phyloP scores from a whole-genome alignment of 2,797 vertebrate genomes.

The Aerospiza tachiro region DNA sequence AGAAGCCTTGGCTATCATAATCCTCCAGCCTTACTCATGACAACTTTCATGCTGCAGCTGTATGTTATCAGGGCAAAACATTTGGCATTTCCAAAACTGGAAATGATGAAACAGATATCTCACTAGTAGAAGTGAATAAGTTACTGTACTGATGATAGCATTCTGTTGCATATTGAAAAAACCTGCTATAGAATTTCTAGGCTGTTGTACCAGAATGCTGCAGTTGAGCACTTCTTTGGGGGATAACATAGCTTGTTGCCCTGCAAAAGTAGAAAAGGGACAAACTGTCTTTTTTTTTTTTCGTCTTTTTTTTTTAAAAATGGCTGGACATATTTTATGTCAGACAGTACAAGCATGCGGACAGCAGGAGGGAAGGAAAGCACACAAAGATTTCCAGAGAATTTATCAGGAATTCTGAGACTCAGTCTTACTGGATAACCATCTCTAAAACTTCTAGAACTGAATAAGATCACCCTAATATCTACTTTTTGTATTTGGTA shows the following conservation, averaged over 20 bases:
- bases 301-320: not conserved
- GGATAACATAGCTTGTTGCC: not conserved
- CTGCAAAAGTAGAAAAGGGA: not conserved
- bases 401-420: not conserved
- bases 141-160: not conserved
- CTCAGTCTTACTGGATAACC: not conserved
- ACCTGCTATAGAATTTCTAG: not conserved
- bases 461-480: not conserved
- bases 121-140: not conserved
- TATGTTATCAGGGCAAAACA: conserved; percentile 57
- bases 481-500: not conserved
- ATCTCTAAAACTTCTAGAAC: not conserved
- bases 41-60: not conserved
- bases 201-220: not conserved
- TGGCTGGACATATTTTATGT: not conserved
- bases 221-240: not conserved
- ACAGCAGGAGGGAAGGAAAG: not conserved
- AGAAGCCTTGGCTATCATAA: conserved; percentile 25
- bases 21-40: not conserved
- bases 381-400: not conserved
- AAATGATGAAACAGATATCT: not conserved
- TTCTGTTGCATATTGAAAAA: not conserved
- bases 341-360: not conserved
- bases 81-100: not conserved
- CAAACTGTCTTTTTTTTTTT: not conserved